Conservation (phyloP, 2,888 invertebrate species). For the Parthenolecanium corni region DNA sequence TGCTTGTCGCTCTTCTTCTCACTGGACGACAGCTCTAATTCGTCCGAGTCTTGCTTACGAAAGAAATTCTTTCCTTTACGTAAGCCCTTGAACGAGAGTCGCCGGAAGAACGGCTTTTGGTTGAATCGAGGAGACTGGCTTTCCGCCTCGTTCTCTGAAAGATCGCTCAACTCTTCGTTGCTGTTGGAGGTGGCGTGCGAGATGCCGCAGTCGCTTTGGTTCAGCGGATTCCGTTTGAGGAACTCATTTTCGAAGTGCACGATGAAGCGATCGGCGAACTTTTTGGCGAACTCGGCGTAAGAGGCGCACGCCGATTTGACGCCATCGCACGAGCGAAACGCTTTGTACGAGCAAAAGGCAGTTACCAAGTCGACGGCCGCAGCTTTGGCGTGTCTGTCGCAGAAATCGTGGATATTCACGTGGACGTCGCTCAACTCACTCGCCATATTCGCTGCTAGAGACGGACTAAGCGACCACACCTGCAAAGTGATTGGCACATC, state of each 20-base stretch:
- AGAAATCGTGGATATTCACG: constrained; percentile 26
- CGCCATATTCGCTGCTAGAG: constrained; percentile 4
- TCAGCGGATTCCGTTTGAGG: constrained; percentile 18
- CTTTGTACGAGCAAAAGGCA: constrained; percentile 26
- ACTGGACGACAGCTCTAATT: constrained; percentile 50
- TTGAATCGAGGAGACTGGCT: constrained; percentile 15
- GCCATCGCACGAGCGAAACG: constrained; percentile 24
- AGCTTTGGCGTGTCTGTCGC: constrained; percentile 28
- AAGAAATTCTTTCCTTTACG: constrained; percentile 73
- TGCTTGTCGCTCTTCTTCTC: constrained; percentile 49
- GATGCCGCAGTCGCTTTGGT: neutral
- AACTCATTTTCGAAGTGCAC: constrained; percentile 25
- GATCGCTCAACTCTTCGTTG: constrained; percentile 27
- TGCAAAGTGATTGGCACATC: neutral
- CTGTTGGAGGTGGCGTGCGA: constrained; percentile 8
- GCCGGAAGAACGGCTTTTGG: constrained; percentile 51
- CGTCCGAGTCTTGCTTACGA: constrained; percentile 82
- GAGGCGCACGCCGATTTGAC: constrained; percentile 15
- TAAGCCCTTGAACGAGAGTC: constrained; percentile 79
- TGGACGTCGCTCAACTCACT: constrained; percentile 23
- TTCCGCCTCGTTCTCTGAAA: constrained; percentile 25
- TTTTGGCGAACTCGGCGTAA: constrained; percentile 24
- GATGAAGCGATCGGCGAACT: constrained; percentile 24
- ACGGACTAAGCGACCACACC: neutral
- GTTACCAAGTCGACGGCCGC: constrained; percentile 26